Conservation (phyloP, 92 coral and sea anemone genomes). For the Phymanthus crucifer region DNA sequence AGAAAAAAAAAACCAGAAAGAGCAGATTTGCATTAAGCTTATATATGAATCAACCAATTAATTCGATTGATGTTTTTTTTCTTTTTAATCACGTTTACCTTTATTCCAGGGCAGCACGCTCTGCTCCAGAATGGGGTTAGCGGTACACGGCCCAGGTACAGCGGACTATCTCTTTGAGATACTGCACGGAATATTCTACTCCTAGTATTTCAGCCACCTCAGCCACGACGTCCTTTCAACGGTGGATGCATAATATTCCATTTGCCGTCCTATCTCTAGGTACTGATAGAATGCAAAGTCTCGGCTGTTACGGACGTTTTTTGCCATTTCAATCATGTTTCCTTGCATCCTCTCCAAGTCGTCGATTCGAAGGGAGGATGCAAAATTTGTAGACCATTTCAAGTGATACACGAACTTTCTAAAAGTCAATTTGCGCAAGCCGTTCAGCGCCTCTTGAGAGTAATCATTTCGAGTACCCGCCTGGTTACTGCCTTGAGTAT, state of each 20-base stretch:
- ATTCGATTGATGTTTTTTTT: not conserved
- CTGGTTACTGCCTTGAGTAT: not conserved
- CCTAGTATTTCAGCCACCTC: not conserved
- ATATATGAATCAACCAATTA: no score
- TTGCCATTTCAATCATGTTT: not conserved
- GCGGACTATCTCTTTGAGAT: conserved; percentile 5
- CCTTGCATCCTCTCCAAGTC: not conserved
- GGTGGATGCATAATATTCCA: not conserved
- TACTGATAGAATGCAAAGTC: not conserved
- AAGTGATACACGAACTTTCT: not conserved
- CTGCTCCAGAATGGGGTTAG: conserved; percentile 8
- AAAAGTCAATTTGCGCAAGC: not conserved
- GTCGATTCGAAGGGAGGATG: not conserved
- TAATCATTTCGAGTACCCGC: not conserved
- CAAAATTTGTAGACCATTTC: not conserved
- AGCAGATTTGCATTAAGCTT: not conserved
- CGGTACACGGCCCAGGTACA: not conserved
- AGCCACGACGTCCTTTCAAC: not conserved
- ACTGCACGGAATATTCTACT: not conserved
- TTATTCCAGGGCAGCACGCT: not conserved
- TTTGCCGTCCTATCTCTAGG: conserved; percentile 3
- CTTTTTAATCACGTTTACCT: conserved; percentile 1
- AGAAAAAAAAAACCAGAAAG: not conserved
- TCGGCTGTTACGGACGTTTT: not conserved
- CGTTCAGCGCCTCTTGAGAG: not conserved